Conservation (phyloP, 1,140 invertebrate genomes). For the Xylocopa sonorina region DNA sequence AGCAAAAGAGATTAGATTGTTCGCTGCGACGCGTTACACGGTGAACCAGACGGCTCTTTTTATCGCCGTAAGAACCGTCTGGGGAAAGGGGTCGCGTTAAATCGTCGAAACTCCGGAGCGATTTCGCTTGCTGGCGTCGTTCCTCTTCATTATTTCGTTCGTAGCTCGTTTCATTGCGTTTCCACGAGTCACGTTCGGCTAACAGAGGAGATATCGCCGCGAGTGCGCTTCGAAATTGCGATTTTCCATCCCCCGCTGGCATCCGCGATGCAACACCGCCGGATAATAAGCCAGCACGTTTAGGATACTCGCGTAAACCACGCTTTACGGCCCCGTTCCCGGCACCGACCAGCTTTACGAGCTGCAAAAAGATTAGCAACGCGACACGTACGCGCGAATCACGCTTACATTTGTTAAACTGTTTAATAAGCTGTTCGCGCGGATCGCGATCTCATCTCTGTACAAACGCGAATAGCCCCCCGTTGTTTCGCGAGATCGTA, state of each 20-base stretch:
- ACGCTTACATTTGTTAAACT: not conserved
- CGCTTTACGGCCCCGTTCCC: not conserved
- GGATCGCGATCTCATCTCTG: not conserved
- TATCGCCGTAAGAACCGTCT: not conserved
- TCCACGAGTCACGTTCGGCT: conserved; percentile 17
- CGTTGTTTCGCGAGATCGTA: not conserved
- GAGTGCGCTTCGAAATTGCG: conserved; percentile 9
- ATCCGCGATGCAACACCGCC: not conserved
- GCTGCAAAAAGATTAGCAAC: not conserved
- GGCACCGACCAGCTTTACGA: conserved; percentile 3
- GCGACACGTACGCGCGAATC: not conserved
- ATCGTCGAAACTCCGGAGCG: not conserved
- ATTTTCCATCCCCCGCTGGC: not conserved
- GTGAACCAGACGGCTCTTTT: not conserved
- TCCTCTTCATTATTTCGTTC: conserved; percentile 13
- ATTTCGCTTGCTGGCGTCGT: not conserved
- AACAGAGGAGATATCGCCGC: not conserved
- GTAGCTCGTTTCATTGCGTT: not conserved
- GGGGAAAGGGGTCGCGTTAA: not conserved
- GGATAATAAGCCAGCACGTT: conserved; percentile 8
- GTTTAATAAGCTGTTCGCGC: not conserved
- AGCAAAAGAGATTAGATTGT: too few species aligned
- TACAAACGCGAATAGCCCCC: too few species aligned
- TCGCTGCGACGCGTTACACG: not conserved
- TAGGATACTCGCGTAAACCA: conserved; percentile 12